phyloP scores from a whole-genome alignment of 2,797 vertebrate genomes.

The Sebastes hopkinsi region DNA sequence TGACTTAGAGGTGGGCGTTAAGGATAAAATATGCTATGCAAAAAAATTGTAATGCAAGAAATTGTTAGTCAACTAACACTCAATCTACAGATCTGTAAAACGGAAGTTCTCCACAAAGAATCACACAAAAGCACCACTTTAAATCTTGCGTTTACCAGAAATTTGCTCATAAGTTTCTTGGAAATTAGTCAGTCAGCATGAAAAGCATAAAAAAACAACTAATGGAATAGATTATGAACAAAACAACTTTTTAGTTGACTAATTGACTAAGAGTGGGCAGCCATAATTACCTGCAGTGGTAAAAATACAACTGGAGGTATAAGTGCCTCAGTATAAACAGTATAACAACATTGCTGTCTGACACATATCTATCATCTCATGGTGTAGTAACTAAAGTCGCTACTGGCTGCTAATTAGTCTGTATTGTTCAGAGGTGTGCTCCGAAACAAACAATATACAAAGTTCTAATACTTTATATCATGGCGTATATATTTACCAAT shows the following conservation, averaged over 20 bases:
- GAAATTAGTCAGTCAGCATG: no score
- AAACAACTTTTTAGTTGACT: no score
- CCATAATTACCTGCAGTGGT: background rate
- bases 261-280: no score
- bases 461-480: no score
- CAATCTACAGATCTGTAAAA: background rate
- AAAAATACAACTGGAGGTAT: background rate
- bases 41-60: background rate
- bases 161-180: no score
- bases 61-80: background rate
- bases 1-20: background rate
- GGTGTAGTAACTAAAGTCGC: fast-evolving
- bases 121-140: background rate
- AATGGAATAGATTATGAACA: no score
- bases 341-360: background rate
- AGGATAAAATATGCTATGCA: background rate
- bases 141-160: no score
- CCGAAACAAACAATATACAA: no score
- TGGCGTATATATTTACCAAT: no score
- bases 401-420: no score
- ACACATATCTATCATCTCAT: background rate
- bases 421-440: no score
- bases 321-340: background rate
- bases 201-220: no score
- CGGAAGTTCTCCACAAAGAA: background rate